Conservation (phyloP, 2,888 invertebrate genomes). For the Nipponacmea schrenckii region DNA sequence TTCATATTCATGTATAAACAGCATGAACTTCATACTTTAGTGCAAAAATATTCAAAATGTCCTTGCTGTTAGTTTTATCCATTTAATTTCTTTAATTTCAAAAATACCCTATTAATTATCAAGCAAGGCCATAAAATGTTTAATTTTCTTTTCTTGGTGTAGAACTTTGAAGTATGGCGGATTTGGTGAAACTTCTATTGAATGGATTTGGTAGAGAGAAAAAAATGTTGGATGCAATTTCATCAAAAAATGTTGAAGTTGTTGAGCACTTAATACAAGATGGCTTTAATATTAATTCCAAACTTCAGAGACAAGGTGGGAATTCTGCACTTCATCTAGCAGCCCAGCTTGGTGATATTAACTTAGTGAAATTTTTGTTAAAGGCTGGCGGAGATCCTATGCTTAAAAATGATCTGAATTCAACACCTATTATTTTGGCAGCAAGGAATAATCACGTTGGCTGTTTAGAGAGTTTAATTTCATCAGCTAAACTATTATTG, state of each 20-base stretch:
- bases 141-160: too few relatives aligned
- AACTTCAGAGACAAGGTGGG: conserved; percentile 38
- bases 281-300: conserved; percentile 34
- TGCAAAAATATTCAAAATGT: too few relatives aligned
- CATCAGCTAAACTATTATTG: conserved; percentile 20
- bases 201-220: conserved; percentile 21
- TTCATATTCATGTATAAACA: too few relatives aligned
- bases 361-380: conserved; percentile 30
- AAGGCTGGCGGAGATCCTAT: conserved; percentile 34
- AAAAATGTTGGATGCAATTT: conserved; percentile 37
- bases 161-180: conserved; percentile 7
- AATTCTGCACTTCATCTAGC: conserved; percentile 43
- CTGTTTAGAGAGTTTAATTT: conserved; percentile 31
- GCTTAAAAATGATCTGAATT: conserved; percentile 34
- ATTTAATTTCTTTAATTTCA: too few relatives aligned
- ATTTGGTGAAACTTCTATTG: conserved; percentile 3
- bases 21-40: too few relatives aligned
- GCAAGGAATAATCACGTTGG: conserved; percentile 25
- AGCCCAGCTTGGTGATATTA: conserved; percentile 26
- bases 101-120: too few relatives aligned
- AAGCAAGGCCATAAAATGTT: too few relatives aligned
- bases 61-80: too few relatives aligned
- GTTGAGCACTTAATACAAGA: conserved; percentile 34
- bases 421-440: conserved; percentile 34
- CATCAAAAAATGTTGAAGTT: conserved; percentile 28